Evolutionary conservation across 2,797 vertebrate species (phyloP).

Genomic region (Cichlasoma orientale): DNA sequence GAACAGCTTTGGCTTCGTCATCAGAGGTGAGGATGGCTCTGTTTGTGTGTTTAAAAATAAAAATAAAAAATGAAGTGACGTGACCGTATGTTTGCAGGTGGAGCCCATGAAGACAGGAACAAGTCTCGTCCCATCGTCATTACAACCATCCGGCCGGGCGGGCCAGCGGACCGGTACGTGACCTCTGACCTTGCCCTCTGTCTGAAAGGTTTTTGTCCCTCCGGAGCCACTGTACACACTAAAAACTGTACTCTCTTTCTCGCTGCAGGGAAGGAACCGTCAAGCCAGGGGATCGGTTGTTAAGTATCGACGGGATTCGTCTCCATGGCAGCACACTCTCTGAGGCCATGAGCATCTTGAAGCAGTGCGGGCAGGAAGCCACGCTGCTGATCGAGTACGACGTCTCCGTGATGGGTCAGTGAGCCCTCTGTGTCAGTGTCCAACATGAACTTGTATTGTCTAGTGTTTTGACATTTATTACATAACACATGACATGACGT

Average conservation of each 20-base stretch:
- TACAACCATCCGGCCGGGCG: constrained; percentile 93
- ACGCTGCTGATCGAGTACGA: constrained; percentile 95
- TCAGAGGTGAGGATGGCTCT: constrained; percentile 84
- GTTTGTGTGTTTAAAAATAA: constrained; percentile 1
- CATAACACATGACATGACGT: not conserved
- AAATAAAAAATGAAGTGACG: not conserved
- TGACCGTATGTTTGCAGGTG: constrained; percentile 76
- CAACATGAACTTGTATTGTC: not conserved
- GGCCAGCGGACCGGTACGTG: constrained; percentile 93
- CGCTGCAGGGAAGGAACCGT: constrained; percentile 90
- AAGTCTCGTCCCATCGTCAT: constrained; percentile 97
- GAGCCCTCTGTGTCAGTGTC: not conserved
- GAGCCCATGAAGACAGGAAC: constrained; percentile 95
- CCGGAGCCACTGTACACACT: not conserved
- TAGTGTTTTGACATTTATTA: not conserved
- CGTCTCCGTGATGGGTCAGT: constrained; percentile 92
- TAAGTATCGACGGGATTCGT: constrained; percentile 96
- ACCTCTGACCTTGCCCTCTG: not conserved
- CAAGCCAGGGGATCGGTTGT: constrained; percentile 92
- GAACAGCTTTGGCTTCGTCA: constrained; percentile 97
- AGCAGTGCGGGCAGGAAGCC: constrained; percentile 96
- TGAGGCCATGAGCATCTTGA: constrained; percentile 97
- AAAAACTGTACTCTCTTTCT: constrained; percentile 3
- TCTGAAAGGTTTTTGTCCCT: not conserved
- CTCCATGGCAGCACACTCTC: constrained; percentile 92